These are phyloP conservation scores for Chaetogeoica ovagalla DNA, from an alignment of 2,888 invertebrate genomes.

Conservation along the genomic window DNA sequence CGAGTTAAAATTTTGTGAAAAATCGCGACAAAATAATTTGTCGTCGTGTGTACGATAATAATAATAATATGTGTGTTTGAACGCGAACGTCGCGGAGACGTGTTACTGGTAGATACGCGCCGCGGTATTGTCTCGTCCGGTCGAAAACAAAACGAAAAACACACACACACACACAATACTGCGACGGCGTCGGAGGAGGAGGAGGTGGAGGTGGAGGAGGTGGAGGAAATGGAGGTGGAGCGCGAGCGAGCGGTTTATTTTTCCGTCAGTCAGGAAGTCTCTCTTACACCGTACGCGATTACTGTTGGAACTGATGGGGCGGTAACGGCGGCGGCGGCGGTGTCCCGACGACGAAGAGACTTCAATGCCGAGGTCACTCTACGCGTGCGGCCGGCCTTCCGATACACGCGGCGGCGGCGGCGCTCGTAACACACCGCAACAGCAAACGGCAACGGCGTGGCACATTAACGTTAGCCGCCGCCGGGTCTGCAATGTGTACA, in stretches of 20 bases:
- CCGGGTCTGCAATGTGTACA: too few relatives aligned
- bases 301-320: slow-evolving; percentile 43
- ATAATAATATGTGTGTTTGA: too few relatives aligned
- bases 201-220: too few relatives aligned
- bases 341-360: slow-evolving; percentile 32
- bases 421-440: slow-evolving; percentile 44
- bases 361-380: slow-evolving; percentile 49
- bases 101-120: neutral
- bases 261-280: slow-evolving; percentile 51
- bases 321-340: neutral
- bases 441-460: too few relatives aligned
- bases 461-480: too few relatives aligned
- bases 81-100: neutral
- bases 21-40: too few relatives aligned
- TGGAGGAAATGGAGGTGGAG: too few relatives aligned
- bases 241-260: neutral
- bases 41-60: too few relatives aligned
- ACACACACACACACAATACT: neutral
- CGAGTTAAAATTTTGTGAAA: too few relatives aligned
- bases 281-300: slow-evolving; percentile 25
- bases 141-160: neutral
- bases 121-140: neutral
- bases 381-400: slow-evolving; percentile 43
- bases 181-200: too few relatives aligned
- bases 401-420: neutral